Conservation (phyloP, 2,888 invertebrate genomes). For the Choreutis nemorana region DNA sequence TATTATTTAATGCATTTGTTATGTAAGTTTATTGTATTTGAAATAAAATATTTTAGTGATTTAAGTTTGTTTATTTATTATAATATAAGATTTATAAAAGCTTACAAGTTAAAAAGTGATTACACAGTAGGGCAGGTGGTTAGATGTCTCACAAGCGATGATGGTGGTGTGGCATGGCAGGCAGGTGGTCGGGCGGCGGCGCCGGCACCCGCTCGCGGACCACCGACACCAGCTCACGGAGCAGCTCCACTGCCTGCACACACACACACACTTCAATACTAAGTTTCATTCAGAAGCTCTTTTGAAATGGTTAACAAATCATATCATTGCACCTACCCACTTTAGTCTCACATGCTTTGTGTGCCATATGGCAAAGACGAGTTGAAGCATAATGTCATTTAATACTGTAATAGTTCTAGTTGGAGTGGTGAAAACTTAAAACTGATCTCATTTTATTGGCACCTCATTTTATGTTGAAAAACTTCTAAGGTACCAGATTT, state of each 20-base stretch:
- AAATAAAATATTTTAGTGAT: neutral
- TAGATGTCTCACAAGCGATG: conserved; percentile 12
- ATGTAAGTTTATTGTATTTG: neutral
- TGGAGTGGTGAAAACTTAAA: too few relatives aligned
- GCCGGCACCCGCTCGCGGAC: conserved; percentile 60
- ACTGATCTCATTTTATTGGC: too few relatives aligned
- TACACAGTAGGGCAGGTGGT: neutral
- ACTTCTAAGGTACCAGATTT: too few relatives aligned
- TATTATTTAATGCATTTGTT: too few relatives aligned
- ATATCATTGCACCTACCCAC: too few relatives aligned
- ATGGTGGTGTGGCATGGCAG: conserved; percentile 17
- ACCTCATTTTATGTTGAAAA: too few relatives aligned
- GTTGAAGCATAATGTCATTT: too few relatives aligned
- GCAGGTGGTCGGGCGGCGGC: conserved; percentile 5
- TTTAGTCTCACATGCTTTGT: too few relatives aligned
- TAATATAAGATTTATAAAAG: neutral
- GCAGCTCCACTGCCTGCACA: conserved; percentile 24
- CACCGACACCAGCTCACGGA: conserved; percentile 51
- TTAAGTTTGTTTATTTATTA: neutral
- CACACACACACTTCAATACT: neutral
- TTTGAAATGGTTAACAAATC: too few relatives aligned
- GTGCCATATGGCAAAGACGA: too few relatives aligned
- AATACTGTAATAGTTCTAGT: too few relatives aligned
- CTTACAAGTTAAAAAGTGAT: neutral
- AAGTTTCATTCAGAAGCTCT: too few relatives aligned